A percentile compares a stretch with the other conserved stretches of the same genome.
These are phyloP conservation scores for Arenaria interpres DNA, from an alignment of 2,113 vertebrate species.

Conservation along the genomic window DNA sequence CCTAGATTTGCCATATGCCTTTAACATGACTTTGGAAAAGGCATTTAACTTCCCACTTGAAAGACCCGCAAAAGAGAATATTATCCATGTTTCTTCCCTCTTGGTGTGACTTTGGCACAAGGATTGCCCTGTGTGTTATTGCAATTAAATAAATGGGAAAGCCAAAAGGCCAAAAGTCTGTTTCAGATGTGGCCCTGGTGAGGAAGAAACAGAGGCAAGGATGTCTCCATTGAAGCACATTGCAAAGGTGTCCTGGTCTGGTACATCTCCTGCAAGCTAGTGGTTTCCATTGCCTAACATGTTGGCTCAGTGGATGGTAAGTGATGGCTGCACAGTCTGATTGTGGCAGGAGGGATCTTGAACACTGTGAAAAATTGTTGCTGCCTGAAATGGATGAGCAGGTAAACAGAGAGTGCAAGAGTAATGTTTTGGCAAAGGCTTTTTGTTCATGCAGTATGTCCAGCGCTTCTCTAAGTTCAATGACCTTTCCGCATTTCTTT, in stretches of 20 bases:
- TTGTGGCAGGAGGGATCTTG: not conserved
- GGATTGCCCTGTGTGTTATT: not conserved
- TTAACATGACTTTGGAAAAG: not conserved
- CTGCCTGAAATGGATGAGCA: not conserved
- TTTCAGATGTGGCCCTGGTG: not conserved
- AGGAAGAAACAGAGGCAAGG: not conserved
- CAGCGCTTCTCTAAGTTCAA: not conserved
- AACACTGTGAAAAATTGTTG: not conserved
- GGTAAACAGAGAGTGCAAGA: not conserved
- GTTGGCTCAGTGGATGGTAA: not conserved
- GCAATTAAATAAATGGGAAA: not conserved
- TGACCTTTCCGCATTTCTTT: not conserved
- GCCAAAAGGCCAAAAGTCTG: not conserved
- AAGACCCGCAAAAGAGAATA: not conserved
- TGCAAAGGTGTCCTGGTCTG: not conserved
- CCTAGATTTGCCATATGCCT: not conserved
- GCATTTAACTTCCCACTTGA: not conserved
- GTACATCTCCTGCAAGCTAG: not conserved
- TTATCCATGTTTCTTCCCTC: fast-evolving
- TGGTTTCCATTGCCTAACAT: not conserved
- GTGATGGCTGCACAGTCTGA: not conserved
- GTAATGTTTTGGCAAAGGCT: not conserved
- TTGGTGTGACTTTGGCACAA: not conserved
- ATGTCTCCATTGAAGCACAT: not conserved
- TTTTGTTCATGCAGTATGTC: not conserved